These are phyloP conservation scores for Papilio polytes DNA, from an alignment of 1,140 invertebrate genomes.

Conservation along the genomic window DNA sequence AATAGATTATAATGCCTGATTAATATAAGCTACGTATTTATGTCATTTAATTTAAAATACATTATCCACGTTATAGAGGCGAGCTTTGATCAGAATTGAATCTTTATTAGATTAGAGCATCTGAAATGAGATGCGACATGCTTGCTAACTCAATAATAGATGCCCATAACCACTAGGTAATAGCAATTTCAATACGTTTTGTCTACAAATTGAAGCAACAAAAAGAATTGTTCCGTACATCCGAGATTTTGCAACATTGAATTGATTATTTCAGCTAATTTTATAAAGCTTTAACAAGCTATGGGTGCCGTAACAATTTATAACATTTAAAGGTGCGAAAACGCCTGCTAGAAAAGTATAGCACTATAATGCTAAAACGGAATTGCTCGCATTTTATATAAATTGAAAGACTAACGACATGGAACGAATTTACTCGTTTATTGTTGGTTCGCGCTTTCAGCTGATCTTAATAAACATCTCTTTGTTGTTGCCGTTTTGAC, in stretches of 20 bases:
- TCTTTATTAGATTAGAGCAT: not conserved
- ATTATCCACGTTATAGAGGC: not conserved
- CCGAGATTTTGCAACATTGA: not conserved
- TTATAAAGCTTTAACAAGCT: not conserved
- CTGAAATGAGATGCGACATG: not conserved
- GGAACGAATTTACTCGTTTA: constrained; percentile 26
- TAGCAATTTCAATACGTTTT: not conserved
- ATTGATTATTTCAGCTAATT: not conserved
- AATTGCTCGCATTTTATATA: constrained; percentile 33
- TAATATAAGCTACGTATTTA: not conserved
- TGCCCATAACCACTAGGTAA: not conserved
- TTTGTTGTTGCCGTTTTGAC: constrained; percentile 17
- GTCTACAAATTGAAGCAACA: not conserved
- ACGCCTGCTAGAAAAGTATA: constrained; percentile 28
- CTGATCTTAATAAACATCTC: constrained; percentile 35
- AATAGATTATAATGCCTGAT: too few relatives aligned
- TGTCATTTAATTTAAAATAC: not conserved
- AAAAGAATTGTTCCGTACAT: not conserved
- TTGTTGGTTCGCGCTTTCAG: constrained; percentile 19
- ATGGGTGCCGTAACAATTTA: not conserved
- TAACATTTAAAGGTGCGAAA: constrained; percentile 7
- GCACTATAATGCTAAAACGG: constrained; percentile 12
- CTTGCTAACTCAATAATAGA: not conserved
- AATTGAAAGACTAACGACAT: constrained; percentile 14
- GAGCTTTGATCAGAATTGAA: not conserved